phyloP scores from a whole-genome alignment of 2,888 invertebrate species.

The Malacosoma neustria region DNA sequence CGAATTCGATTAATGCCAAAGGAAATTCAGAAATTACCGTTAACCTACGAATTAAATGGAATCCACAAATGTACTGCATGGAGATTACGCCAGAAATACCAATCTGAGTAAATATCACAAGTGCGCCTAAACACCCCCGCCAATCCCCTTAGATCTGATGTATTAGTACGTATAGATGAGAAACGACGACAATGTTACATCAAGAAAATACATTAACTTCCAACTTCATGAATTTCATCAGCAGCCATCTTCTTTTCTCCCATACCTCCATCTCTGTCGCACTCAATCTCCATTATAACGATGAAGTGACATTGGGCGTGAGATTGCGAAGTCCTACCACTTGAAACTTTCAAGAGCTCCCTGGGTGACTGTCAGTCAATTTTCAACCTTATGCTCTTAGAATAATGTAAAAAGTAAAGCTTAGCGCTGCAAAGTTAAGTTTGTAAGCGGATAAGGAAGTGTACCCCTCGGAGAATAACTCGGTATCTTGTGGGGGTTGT shows the following conservation, averaged over 20 bases:
- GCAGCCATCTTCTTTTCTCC: slow-evolving; percentile 20
- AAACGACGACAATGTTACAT: slow-evolving; percentile 15
- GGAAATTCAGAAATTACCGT: too few species aligned
- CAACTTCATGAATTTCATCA: slow-evolving; percentile 58
- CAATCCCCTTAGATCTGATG: background rate
- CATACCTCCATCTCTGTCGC: slow-evolving; percentile 23
- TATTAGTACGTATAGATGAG: background rate
- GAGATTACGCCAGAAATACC: too few species aligned
- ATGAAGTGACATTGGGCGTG: slow-evolving; percentile 66
- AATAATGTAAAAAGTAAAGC: slow-evolving; percentile 8
- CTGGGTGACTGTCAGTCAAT: slow-evolving; percentile 7
- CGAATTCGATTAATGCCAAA: too few species aligned
- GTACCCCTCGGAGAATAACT: slow-evolving; percentile 43
- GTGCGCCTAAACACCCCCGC: too few species aligned
- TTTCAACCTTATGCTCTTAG: slow-evolving; percentile 11
- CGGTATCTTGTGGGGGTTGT: slow-evolving; percentile 36
- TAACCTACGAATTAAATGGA: too few species aligned
- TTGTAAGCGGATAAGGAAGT: slow-evolving; percentile 39
- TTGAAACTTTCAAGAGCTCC: slow-evolving; percentile 11
- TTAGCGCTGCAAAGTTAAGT: slow-evolving; percentile 10
- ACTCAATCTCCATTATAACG: slow-evolving; percentile 62
- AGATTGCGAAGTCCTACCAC: slow-evolving; percentile 36
- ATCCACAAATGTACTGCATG: too few species aligned
- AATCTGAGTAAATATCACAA: too few species aligned
- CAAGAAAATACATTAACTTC: slow-evolving; percentile 35